A percentile compares a stretch with the other conserved stretches of the same genome.
These are phyloP conservation scores for Taphrorychus bicolor DNA, from an alignment of 2,888 invertebrate species.

Conservation along the genomic window DNA sequence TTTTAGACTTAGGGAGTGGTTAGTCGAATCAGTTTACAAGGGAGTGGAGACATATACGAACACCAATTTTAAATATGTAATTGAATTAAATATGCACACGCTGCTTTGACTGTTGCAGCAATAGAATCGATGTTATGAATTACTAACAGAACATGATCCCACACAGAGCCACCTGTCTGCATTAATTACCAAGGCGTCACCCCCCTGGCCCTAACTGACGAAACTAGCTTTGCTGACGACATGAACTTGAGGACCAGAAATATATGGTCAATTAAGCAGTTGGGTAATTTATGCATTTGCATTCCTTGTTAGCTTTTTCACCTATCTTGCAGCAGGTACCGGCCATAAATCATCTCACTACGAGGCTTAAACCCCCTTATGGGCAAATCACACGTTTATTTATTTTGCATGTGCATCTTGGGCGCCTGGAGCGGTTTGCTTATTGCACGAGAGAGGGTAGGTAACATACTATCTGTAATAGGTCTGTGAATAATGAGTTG, in stretches of 20 bases:
- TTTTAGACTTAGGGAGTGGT: conserved; percentile 36
- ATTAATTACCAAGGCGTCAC: neutral
- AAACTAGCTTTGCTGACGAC: neutral
- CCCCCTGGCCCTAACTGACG: no score
- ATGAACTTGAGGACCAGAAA: conserved; percentile 6
- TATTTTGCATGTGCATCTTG: conserved; percentile 2
- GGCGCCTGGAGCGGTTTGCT: neutral
- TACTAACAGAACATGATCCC: no score
- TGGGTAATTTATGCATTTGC: conserved; percentile 33
- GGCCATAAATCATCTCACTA: conserved; percentile 26
- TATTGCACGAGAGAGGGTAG: neutral
- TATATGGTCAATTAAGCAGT: conserved; percentile 27
- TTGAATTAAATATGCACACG: conserved; percentile 33
- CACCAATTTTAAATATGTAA: conserved; percentile 38
- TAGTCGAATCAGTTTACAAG: conserved; percentile 28
- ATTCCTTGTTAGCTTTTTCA: conserved; percentile 27
- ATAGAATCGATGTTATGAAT: no score
- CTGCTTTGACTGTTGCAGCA: neutral
- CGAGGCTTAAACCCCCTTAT: conserved; percentile 15
- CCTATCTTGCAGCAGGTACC: conserved; percentile 8
- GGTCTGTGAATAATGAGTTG: no score
- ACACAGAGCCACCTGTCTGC: neutral
- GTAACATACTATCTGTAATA: no score
- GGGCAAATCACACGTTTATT: conserved; percentile 23
- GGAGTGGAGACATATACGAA: conserved; percentile 30